Percentiles rank a stretch among this genome's conserved stretches.
Evolutionary conservation across 2,113 vertebrate species (phyloP).

Genomic region (Psilopsiagon aurifrons): DNA sequence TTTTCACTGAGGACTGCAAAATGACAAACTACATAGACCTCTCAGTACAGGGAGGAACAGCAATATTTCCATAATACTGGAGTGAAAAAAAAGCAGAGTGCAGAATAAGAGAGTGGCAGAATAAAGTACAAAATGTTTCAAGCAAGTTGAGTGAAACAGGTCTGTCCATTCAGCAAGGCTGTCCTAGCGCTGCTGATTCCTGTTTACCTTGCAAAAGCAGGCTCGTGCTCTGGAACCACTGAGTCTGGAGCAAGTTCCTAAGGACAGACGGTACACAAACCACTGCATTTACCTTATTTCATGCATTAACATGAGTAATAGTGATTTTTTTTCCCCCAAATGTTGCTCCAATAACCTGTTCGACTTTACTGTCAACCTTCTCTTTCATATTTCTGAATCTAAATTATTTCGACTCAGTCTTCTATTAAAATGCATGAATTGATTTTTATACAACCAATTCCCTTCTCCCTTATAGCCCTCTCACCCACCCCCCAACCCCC

Average conservation of each 20-base stretch:
- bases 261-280: not conserved
- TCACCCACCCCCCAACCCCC: not conserved
- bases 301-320: not conserved
- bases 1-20: constrained; percentile 5
- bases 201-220: not conserved
- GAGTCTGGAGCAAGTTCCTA: not conserved
- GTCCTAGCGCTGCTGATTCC: not conserved
- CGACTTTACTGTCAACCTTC: not conserved
- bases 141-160: not conserved
- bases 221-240: not conserved
- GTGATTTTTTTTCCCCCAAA: not conserved
- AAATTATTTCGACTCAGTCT: constrained; percentile 67
- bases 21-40: not conserved
- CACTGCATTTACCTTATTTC: not conserved
- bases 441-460: constrained; percentile 39
- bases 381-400: constrained; percentile 48
- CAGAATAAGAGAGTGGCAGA: not conserved
- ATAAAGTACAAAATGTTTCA: constrained; percentile 6
- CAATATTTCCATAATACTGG: not conserved
- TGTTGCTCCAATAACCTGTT: not conserved
- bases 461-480: not conserved
- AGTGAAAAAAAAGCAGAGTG: not conserved
- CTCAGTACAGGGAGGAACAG: not conserved
- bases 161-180: constrained; percentile 41
- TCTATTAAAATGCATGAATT: constrained; percentile 71